Evolutionary conservation across 2,888 invertebrate species (phyloP).

Genomic region (Ctenicera cuprea): DNA sequence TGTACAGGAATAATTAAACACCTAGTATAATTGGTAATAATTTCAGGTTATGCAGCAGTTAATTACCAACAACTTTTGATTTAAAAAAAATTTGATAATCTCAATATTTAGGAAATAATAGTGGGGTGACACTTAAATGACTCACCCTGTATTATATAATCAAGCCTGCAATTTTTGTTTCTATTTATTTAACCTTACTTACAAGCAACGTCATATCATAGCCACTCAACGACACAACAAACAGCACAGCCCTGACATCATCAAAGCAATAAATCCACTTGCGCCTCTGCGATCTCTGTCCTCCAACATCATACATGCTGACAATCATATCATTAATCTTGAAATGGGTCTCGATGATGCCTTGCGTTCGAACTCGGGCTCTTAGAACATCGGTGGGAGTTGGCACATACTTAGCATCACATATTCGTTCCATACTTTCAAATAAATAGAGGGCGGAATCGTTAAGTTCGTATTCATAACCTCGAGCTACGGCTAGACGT

Average conservation of each 20-base stretch:
- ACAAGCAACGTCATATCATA: constrained; percentile 80
- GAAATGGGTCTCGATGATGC: constrained; percentile 81
- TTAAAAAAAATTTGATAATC: no score
- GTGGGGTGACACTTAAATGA: no score
- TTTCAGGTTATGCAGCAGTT: no score
- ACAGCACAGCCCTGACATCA: constrained; percentile 78
- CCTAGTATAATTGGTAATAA: no score
- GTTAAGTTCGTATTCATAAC: constrained; percentile 81
- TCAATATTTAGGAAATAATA: no score
- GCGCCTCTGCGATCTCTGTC: constrained; percentile 79
- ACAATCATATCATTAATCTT: constrained; percentile 76
- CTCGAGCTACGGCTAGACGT: constrained; percentile 78
- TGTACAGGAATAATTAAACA: no score
- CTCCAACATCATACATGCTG: constrained; percentile 81
- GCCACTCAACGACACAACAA: constrained; percentile 80
- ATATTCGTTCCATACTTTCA: constrained; percentile 80
- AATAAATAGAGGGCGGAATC: constrained; percentile 81
- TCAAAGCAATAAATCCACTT: constrained; percentile 84
- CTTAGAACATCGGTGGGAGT: constrained; percentile 79
- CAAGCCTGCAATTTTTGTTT: no score
- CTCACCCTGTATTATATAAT: no score
- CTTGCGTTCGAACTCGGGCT: constrained; percentile 79
- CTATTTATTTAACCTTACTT: no score
- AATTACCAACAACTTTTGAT: no score
- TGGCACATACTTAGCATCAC: constrained; percentile 78